A percentile compares a stretch with the other conserved stretches of the same genome.
These are phyloP conservation scores for Tetragnatha versicolor DNA, from an alignment of 1,140 invertebrate genomes.

Conservation along the genomic window DNA sequence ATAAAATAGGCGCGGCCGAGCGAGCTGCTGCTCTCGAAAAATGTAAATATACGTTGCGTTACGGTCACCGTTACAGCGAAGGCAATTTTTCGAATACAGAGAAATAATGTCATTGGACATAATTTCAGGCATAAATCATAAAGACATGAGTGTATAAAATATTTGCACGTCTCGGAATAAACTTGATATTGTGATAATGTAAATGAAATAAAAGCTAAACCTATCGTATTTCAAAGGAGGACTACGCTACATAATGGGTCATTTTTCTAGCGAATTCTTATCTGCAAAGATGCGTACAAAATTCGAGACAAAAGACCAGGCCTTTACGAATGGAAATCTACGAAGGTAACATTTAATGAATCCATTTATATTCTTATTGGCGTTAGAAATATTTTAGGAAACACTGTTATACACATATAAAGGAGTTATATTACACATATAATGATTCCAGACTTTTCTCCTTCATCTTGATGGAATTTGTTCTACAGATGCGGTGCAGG, in stretches of 20 bases:
- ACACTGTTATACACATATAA: no score
- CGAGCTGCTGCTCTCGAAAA: not conserved
- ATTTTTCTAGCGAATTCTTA: not conserved
- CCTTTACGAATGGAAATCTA: no score
- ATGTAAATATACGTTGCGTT: not conserved
- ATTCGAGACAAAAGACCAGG: not conserved
- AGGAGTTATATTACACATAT: no score
- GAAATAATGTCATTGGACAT: no score
- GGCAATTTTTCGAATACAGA: not conserved
- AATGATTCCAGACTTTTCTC: no score
- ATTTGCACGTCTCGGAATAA: constrained; percentile 7
- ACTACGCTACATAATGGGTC: not conserved
- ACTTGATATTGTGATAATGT: constrained; percentile 5
- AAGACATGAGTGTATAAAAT: not conserved
- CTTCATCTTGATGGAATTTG: no score
- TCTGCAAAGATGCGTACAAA: not conserved
- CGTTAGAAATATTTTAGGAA: no score
- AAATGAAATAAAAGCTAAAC: constrained; percentile 20
- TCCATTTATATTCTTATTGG: no score
- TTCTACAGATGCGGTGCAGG: no score
- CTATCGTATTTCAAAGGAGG: not conserved
- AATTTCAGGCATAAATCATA: not conserved
- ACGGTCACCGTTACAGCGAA: not conserved
- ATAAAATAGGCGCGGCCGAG: not conserved
- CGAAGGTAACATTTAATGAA: no score